Evolutionary conservation across 1,140 invertebrate species (phyloP), one percentile per base, ranked within the genome.

Genomic region (Leptopilina boulardi): DNA sequence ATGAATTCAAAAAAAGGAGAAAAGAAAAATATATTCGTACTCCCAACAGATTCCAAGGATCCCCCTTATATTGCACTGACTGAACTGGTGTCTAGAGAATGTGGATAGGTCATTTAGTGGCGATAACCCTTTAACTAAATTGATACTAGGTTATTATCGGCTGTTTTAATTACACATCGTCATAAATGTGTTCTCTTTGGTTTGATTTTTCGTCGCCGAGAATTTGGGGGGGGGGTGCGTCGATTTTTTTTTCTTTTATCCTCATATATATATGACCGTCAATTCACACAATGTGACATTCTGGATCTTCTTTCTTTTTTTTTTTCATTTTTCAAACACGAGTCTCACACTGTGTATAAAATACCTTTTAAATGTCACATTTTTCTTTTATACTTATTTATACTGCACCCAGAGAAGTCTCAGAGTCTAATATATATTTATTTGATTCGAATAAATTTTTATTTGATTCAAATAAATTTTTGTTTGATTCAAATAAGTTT

Each of bases 81-180:
- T 38, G 59, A 44, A 47, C 70, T 41, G 74, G 47, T 26, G 76
- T 70, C 72, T 41, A 77, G 21, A 80, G 34, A 77, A 21, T 38
- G 70, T 82, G 77, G 80, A 75, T 74, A 80, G 81, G 79, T 84
- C 82, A 73, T 47, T 51, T 66, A 42, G 75, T 74, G 47, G 82
- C 70, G 86, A 86, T 85, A 87, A 86, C 81, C 80, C 79, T 34
- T 38, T 41, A 23, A 66, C 73, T 56, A 77, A 76, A 79, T 75
- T 30, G 80, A 82, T 82, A 74, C 41, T 42, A 34, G 42, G 71
- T 44, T 70, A 23, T 41, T 54, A 59, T 59, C 73, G 23, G 5
- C 23, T 18, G 2, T 66, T 23, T 21, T 47, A n/a, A 47, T 38
- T 18, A 23, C n/a, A 13, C 70, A 19, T 34, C n/a, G 70, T 71